Evolutionary conservation across 2,113 vertebrate genomes (phyloP), one percentile per base, ranked within the genome.

Genomic region (Menidia beryllina): DNA sequence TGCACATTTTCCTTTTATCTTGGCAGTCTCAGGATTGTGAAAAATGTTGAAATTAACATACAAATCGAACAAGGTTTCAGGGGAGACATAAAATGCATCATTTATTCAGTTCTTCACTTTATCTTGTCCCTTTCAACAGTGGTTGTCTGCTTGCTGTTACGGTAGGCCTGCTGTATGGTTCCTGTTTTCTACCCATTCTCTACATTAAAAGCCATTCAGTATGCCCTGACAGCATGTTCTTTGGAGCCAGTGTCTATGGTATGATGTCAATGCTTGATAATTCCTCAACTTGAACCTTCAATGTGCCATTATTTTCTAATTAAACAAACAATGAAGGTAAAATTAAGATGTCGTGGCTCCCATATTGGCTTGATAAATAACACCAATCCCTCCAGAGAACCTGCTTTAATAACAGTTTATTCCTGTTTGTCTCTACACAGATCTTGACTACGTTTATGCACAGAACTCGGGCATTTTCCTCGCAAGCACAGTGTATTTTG

Each of bases 381-480:
- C 36, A 2, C 7, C 7, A 20, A 5, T 30, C 12, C 25, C 11
- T 36, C 11, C 26, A 34, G 25, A 20, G 25, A 55, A 17, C 13
- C 25, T 60, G 4, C 3, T 70, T 51, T 43, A 54, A 71, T 11
- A 70, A 62, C 45, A 27, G 2, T 8, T 2, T 2, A 0, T 20
- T 54, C 11, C 45, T 24, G 4, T 49, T 38, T 59, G 0, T 52
- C 24, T 67, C 39, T 69, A n/a, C 56, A 55, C 92, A 98, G 97
- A 97, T 84, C 87, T 96, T 38, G 96, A 98, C 83, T 98, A 98
- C 21, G 90, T 96, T n/a, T 94, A 94, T 75, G 94, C 95, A 8
- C 94, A 96, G 63, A 94, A 92, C 70, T 95, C 90, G 12, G 96
- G 96, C 23, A 96, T 96, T 82, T 96, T 98, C 83, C 71, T 96